phyloP scores from a whole-genome alignment of 2,113 vertebrate species.

The Lepidiolamprologus cunningtoni region DNA sequence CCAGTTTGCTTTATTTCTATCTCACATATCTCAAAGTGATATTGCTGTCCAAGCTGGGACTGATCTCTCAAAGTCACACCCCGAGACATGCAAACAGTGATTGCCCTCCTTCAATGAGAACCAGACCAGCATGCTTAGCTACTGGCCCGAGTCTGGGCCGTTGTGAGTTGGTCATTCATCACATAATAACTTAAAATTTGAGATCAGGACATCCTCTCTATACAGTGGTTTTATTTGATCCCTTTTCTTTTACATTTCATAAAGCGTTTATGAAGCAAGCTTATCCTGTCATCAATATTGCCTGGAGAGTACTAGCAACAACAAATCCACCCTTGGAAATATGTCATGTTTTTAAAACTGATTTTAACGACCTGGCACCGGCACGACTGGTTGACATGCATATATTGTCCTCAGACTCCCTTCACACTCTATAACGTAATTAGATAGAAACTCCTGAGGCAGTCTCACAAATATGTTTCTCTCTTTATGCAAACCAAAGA shows the following conservation, averaged over 20 bases:
- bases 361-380: slow-evolving; percentile 28
- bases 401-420: slow-evolving; percentile 5
- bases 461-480: slow-evolving; percentile 11
- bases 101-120: background rate
- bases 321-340: slow-evolving; percentile 19
- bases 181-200: background rate
- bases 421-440: background rate
- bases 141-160: background rate
- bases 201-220: background rate
- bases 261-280: background rate
- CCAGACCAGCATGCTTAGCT: background rate
- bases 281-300: slow-evolving; percentile 4
- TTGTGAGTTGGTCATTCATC: slow-evolving; percentile 2
- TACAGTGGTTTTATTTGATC: background rate
- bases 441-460: background rate
- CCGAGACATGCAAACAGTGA: background rate
- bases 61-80: background rate
- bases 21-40: background rate
- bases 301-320: background rate
- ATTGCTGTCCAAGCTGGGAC: background rate
- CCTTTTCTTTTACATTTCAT: background rate
- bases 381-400: background rate
- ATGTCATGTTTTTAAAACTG: background rate
- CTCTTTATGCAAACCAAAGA: background rate
- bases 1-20: background rate